Base-by-base conservation (phyloP, 2,113 vertebrate species). In the Leptobrachium leishanense region DNA sequence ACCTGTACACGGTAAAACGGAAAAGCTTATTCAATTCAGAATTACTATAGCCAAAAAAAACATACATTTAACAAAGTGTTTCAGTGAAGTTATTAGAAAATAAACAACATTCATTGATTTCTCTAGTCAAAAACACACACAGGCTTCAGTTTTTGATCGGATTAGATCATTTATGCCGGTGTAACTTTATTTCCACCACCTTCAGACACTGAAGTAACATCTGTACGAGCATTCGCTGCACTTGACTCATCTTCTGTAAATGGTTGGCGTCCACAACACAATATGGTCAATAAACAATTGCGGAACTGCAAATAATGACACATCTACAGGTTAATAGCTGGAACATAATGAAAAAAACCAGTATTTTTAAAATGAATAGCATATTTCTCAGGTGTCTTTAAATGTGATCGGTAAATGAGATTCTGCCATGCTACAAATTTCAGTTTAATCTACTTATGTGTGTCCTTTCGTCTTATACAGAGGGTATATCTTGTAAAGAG, bases 271-370 rank as follows among this genome's bases (percentile, higher is more conserved):
- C 88, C 84, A 2, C 88, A 90, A 81, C 87, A 87, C 66, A 90
- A 2, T 63, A 39, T 86, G 9, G 44, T 76, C 85, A 90, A 72
- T 83, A 90, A 82, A 80, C 89, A 91, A 76, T 86, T 81, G 82
- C 89, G 88, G 70, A 90, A 90, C 90, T 88, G 75, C 8, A 68
- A 72, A 5, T 0, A 54, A 71, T 54, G 31, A 70, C 9, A 50
- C 6, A 70, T 50, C 10, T 59, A 59, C 13, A 59, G 10, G 55
- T 59, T 59, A 59, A 0, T 59, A 13, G 6, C 9, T 8, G 13
- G 2, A 59, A 12, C 3, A 10, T 59, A 50, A 5, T 50, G 46
- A 50, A 50, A 4, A 50, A 50, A 50, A 50, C 1, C 46, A 50
- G 8, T 5, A 50, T 50, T 8, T 5, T 5, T 50, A 50, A 50